Evolutionary conservation across 2,797 vertebrate species (phyloP).

Genomic region (Percopsis omiscomaycus): DNA sequence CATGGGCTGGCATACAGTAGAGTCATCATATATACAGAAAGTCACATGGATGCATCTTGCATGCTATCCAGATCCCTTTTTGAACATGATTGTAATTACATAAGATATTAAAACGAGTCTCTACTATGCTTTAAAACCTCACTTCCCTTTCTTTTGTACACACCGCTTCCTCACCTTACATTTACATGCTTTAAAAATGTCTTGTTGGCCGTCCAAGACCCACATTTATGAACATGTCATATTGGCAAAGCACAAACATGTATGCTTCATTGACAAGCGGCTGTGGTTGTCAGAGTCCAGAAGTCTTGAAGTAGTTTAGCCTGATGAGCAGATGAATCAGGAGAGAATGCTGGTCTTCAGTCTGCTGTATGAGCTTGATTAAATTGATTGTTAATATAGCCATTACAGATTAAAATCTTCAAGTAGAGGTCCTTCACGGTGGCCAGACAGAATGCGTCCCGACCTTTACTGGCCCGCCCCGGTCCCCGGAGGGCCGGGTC

Average conservation of each 20-base stretch:
- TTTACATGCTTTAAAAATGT: too few species aligned
- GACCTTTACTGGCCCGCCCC: constrained; percentile 9
- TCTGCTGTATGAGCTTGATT: constrained; percentile 24
- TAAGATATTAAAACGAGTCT: too few species aligned
- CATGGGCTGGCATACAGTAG: not conserved
- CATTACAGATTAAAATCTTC: constrained; percentile 4
- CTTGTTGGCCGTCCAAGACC: too few species aligned
- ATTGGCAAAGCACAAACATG: too few species aligned
- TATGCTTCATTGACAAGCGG: too few species aligned
- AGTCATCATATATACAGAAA: constrained; percentile 9
- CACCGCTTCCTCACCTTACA: too few species aligned
- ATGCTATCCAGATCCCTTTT: too few species aligned
- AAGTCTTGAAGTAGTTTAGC: not conserved
- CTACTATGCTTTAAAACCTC: too few species aligned
- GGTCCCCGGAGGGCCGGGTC: constrained; percentile 18
- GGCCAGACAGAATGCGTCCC: not conserved
- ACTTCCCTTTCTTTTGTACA: too few species aligned
- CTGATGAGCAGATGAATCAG: not conserved
- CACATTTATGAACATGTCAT: too few species aligned
- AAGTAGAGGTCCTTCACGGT: not conserved
- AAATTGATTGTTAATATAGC: constrained; percentile 8
- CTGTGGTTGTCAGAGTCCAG: not conserved
- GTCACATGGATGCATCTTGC: too few species aligned
- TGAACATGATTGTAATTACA: too few species aligned
- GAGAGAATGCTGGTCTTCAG: constrained; percentile 33